Evolutionary conservation across 2,797 vertebrate genomes (phyloP).

Genomic region (Urosaurus nigricauda): DNA sequence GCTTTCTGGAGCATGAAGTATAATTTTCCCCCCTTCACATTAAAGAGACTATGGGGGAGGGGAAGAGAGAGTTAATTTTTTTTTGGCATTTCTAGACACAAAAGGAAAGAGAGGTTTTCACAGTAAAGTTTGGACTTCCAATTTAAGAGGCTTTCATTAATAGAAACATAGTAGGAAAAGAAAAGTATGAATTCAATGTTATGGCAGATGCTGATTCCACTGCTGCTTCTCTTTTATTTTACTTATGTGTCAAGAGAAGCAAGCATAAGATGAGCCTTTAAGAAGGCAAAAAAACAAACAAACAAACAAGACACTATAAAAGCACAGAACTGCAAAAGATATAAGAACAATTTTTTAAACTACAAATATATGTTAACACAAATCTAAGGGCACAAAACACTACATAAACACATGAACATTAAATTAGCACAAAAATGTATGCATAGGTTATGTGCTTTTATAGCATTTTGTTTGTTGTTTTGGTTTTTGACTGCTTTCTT

Average conservation of each 20-base stretch:
- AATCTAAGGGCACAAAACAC: too few relatives aligned
- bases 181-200: accelerated
- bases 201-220: neutral
- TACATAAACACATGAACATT: too few relatives aligned
- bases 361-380: too few relatives aligned
- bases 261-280: neutral
- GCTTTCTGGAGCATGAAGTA: slow-evolving; percentile 33
- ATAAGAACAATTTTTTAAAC: too few relatives aligned
- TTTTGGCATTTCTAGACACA: slow-evolving; percentile 1
- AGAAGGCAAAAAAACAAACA: neutral
- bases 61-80: slow-evolving; percentile 11
- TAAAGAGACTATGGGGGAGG: neutral
- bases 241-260: neutral
- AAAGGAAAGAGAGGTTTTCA: neutral
- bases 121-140: neutral
- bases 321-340: too few relatives aligned
- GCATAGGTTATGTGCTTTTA: too few relatives aligned
- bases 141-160: neutral
- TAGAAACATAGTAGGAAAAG: neutral
- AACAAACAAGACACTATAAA: too few relatives aligned
- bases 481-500: neutral
- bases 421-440: too few relatives aligned
- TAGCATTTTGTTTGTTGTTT: neutral
- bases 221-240: neutral
- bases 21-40: neutral